These are phyloP conservation scores for Naso thynnoides DNA, from an alignment of 2,797 vertebrate genomes.

Conservation along the genomic window DNA sequence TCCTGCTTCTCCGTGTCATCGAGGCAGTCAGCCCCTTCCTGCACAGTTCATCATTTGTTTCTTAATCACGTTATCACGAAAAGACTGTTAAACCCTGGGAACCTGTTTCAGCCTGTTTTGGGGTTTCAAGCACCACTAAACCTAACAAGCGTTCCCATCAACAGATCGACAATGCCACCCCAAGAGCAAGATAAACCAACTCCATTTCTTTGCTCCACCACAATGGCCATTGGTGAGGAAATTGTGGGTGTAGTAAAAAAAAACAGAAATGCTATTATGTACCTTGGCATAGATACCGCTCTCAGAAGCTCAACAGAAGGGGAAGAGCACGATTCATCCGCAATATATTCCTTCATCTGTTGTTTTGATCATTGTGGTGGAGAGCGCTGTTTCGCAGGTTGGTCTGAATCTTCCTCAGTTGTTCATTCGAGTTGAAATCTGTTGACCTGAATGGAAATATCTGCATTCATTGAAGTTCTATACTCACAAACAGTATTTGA, in stretches of 20 bases:
- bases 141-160: neutral
- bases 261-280: neutral
- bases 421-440: neutral
- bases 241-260: neutral
- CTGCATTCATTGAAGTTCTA: neutral
- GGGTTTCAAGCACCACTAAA: too few relatives aligned
- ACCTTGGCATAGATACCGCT: neutral
- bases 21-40: too few relatives aligned
- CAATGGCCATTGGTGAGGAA: neutral
- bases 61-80: too few relatives aligned
- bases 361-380: neutral
- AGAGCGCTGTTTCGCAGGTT: neutral
- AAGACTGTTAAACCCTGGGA: too few relatives aligned
- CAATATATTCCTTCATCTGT: neutral
- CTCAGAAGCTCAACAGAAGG: neutral
- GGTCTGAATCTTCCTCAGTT: neutral
- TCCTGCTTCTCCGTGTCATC: too few relatives aligned
- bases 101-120: too few relatives aligned
- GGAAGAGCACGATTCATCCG: neutral
- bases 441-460: neutral
- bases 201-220: neutral
- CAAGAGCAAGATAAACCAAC: neutral
- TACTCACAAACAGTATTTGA: neutral
- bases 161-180: neutral
- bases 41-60: too few relatives aligned